Evolutionary conservation across 2,888 invertebrate species (phyloP).

Genomic region (Dasypogon diadema): DNA sequence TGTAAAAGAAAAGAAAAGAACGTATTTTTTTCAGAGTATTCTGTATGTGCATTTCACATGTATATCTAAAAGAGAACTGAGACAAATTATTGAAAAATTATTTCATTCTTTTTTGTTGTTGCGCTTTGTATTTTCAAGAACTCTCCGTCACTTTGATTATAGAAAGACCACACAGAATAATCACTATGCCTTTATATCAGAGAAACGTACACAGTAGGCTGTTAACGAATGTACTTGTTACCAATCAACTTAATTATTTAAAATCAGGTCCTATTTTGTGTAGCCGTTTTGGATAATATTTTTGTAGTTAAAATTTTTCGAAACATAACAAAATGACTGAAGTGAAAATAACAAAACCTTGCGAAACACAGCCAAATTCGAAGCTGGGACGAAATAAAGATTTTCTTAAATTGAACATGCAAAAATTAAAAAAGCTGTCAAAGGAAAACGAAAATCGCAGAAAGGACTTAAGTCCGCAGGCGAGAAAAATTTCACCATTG

Average conservation of each 20-base stretch:
- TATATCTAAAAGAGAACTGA: no score
- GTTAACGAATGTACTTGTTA: background rate
- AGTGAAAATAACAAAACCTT: background rate
- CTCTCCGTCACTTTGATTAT: no score
- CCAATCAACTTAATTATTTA: background rate
- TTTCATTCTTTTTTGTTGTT: no score
- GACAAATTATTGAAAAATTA: no score
- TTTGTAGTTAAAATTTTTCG: background rate
- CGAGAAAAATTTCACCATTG: background rate
- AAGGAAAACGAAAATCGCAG: background rate
- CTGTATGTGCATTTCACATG: no score
- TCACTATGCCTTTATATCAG: background rate
- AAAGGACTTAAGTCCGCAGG: background rate
- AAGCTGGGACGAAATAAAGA: background rate
- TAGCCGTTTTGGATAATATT: background rate
- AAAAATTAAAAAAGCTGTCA: background rate
- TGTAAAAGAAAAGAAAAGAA: no score
- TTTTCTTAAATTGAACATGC: conserved; percentile 8
- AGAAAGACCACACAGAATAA: no score
- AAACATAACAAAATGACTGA: conserved; percentile 5
- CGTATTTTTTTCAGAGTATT: no score
- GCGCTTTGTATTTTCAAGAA: no score
- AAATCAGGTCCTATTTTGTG: background rate
- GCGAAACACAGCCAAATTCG: background rate
- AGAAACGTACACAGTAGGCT: background rate